Percentiles rank a stretch among this genome's conserved stretches.
Conservation (phyloP, 2,888 invertebrate species). For the Cantharis lateralis region DNA sequence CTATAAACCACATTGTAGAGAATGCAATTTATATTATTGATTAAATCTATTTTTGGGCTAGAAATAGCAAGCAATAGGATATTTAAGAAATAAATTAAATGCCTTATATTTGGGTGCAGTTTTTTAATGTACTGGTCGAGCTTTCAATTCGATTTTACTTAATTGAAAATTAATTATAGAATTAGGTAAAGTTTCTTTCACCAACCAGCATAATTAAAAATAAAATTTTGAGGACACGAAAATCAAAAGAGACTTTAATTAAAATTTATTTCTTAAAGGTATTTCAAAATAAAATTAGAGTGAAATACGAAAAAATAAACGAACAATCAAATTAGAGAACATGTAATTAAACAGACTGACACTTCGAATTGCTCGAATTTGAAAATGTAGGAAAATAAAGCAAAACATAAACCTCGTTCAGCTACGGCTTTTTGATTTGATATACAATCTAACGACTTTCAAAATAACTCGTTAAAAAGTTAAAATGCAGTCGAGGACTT, state of each 20-base stretch:
- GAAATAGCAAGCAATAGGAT: neutral
- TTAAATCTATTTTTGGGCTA: neutral
- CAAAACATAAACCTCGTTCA: neutral
- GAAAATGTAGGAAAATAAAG: neutral
- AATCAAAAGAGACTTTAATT: neutral
- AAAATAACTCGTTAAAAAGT: neutral
- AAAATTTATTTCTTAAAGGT: neutral
- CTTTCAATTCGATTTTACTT: neutral
- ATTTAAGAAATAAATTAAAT: neutral
- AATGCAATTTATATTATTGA: neutral
- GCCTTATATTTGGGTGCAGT: neutral
- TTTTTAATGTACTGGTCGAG: neutral
- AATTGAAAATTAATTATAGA: neutral
- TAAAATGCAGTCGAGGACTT: neutral
- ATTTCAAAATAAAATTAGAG: neutral
- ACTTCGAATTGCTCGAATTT: neutral
- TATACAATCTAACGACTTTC: neutral
- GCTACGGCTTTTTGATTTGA: neutral
- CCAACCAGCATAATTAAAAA: neutral
- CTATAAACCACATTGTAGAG: neutral
- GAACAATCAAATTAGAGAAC: neutral
- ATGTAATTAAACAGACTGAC: neutral
- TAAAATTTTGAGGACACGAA: neutral
- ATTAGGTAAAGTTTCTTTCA: too few relatives aligned
- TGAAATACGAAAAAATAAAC: neutral